Base-by-base conservation (phyloP, 2,113 vertebrate genomes). In the Platysternon megacephalum region DNA sequence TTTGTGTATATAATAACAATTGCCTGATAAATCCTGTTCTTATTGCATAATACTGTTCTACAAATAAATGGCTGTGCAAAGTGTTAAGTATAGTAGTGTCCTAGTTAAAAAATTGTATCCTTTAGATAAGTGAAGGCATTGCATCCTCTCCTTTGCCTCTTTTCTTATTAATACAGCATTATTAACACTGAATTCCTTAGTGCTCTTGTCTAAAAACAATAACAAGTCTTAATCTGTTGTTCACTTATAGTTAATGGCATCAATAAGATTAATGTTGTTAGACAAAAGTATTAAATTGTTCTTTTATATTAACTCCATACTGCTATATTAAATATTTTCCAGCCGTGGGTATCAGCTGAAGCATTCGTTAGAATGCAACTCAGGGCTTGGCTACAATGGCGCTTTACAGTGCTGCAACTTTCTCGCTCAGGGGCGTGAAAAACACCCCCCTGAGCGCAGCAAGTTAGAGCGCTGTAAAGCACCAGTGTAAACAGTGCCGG, bases 131-230 rank as follows among this genome's bases (percentile, higher is more conserved):
- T 44, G 52, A 82, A n/a, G 21, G 22, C 11, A 5, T 80, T 68
- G 28, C 0, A 0, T 86, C 83, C 9, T 82, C 16, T n/a, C 65
- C n/a, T n/a, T 6, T 39, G n/a, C 32, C 35, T 14, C 3, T 74
- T 87, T 21, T 0, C 51, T 16, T 35, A 32, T 2, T 1, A 5
- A 83, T 65, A 12, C 55, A 65, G 17, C 16, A 42, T 39, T 72
- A 32, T 32, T 72, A 72, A 42, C 19, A 21, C 35, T 39, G 16
- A 11, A 22, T 42, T 72, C 68, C 35, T 72, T 39, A 68, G 10
- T 72, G 8, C 11, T 72, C 35, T 13, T 82, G 53, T 65, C 39
- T 76, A 11, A 83, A 84, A 68, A 55, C 56, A 49, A 68, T 39
- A 21, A 22, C 49, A 0, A 42, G 48, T 84, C 88, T 86, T 65